Percentiles rank a stretch among this genome's conserved stretches.
Evolutionary conservation across 2,797 vertebrate genomes (phyloP).

Genomic region (Chloroceryle amazona): DNA sequence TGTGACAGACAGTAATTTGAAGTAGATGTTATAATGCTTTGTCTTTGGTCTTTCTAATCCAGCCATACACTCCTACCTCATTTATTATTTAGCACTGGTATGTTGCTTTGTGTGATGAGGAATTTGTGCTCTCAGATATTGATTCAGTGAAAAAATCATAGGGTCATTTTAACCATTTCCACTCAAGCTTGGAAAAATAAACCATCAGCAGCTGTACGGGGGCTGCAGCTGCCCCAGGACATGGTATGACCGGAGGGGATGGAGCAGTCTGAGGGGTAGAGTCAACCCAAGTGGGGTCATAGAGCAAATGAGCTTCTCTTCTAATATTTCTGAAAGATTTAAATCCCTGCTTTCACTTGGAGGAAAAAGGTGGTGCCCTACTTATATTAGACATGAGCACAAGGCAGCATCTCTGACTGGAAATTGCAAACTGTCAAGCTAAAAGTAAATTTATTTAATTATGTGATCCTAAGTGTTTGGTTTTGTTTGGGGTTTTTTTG

Average conservation of each 20-base stretch:
- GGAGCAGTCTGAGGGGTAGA: background rate
- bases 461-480: background rate
- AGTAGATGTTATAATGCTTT: background rate
- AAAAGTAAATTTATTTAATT: background rate
- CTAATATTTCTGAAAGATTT: background rate
- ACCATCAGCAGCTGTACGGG: rapidly evolving
- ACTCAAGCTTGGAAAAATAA: background rate
- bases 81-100: conserved; percentile 58
- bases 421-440: background rate
- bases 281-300: background rate
- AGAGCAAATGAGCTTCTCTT: background rate
- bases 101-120: background rate
- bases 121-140: background rate
- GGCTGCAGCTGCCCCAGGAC: background rate
- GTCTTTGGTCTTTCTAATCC: background rate
- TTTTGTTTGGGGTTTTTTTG: background rate
- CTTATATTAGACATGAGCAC: background rate
- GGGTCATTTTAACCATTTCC: background rate
- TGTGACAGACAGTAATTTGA: background rate
- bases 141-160: background rate
- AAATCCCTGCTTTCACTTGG: background rate
- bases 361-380: background rate
- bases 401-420: background rate
- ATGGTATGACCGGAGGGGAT: rapidly evolving
- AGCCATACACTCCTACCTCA: background rate